A percentile compares a stretch with the other conserved stretches of the same genome.
Conservation (phyloP, 2,797 vertebrate species). For the Sebastolobus alascanus region DNA sequence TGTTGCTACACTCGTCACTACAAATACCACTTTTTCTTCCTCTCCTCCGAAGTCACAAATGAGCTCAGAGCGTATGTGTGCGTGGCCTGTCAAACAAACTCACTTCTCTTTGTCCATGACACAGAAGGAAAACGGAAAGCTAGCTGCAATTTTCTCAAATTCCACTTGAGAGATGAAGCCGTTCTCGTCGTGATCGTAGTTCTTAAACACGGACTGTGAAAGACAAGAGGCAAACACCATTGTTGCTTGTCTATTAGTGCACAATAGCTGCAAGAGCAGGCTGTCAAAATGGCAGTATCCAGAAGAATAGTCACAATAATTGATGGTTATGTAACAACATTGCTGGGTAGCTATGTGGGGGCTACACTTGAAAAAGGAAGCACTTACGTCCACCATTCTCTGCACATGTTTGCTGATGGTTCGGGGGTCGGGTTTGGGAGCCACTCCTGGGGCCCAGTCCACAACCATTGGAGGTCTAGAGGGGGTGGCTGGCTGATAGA, state of each 20-base stretch:
- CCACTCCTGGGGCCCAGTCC: constrained; percentile 95
- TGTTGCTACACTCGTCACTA: constrained; percentile 68
- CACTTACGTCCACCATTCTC: constrained; percentile 95
- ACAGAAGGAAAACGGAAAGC: constrained; percentile 96
- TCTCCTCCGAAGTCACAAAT: constrained; percentile 48
- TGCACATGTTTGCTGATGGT: constrained; percentile 96
- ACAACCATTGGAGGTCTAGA: constrained; percentile 93
- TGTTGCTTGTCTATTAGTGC: constrained; percentile 34
- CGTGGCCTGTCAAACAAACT: constrained; percentile 73
- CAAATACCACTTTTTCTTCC: constrained; percentile 70
- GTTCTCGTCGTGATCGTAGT: constrained; percentile 96
- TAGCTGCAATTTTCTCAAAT: constrained; percentile 96
- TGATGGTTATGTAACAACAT: constrained; percentile 46
- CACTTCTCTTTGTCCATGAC: constrained; percentile 97
- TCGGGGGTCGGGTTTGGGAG: constrained; percentile 95
- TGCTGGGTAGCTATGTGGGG: constrained; percentile 15
- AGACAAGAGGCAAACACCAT: constrained; percentile 56
- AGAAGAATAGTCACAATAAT: constrained; percentile 45
- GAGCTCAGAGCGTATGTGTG: constrained; percentile 2
- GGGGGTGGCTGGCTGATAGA: constrained; percentile 91
- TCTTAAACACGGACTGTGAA: constrained; percentile 95
- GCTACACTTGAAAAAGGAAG: constrained; percentile 36
- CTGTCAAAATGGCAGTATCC: constrained; percentile 42
- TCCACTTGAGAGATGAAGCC: constrained; percentile 97
- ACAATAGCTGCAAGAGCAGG: constrained; percentile 46